These are phyloP conservation scores for Empis livida DNA, from an alignment of 2,888 invertebrate species.

Conservation along the genomic window DNA sequence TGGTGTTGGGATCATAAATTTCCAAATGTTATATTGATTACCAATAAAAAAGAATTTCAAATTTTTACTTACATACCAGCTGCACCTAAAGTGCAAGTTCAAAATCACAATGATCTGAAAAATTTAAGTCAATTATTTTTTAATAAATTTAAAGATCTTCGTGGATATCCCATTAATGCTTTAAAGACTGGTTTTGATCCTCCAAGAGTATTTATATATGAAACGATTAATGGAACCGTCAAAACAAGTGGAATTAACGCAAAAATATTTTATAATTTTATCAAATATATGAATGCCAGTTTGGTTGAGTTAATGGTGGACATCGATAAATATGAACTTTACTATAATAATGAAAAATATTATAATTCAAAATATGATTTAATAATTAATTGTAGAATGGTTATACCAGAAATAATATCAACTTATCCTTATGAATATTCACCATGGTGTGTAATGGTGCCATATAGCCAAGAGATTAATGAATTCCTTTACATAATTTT, in stretches of 20 bases:
- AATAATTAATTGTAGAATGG: not conserved
- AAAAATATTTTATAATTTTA: not conserved
- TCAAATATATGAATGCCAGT: not conserved
- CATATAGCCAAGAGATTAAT: not conserved
- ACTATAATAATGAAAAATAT: no score
- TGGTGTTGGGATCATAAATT: no score
- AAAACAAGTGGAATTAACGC: not conserved
- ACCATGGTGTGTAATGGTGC: not conserved
- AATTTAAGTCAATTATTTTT: no score
- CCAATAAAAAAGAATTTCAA: no score
- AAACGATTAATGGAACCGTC: not conserved
- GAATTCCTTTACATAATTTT: not conserved
- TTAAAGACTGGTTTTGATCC: not conserved
- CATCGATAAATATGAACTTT: no score
- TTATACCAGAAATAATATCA: not conserved
- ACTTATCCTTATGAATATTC: not conserved
- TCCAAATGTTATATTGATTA: no score
- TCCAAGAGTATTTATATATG: not conserved
- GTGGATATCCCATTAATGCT: not conserved
- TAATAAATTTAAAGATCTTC: not conserved
- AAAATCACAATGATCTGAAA: no score
- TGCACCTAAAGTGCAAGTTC: no score
- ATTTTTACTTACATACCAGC: no score
- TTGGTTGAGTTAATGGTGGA: no score
- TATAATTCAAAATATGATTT: no score